Evolutionary conservation across 2,888 invertebrate species (phyloP), one percentile per base, ranked within the genome.

Genomic region (Leucophenga maculata): DNA sequence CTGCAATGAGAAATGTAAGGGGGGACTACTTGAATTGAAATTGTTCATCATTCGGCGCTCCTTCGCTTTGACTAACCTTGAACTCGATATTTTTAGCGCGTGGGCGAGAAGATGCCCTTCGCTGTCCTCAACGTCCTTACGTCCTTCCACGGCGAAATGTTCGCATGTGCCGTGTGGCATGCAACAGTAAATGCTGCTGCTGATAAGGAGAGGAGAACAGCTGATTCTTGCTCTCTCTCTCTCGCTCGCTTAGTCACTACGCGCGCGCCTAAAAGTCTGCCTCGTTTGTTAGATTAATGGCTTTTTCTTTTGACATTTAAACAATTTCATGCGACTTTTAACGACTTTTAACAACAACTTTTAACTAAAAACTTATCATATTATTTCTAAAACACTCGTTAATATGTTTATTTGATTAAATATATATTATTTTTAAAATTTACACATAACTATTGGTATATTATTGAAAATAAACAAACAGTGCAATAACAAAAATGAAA

Each of bases 71-170:
- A 39, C 48, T 74, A 72, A 73, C 79, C 79, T 72, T 78, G 78
- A 78, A 78, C 77, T 78, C 75, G 65, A 60, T 75, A 70, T 72
- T 72, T 69, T 69, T 71, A 75, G 74, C 70, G 60, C 60, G 67
- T 67, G 65, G 64, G 48, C 50, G 8, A 55, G 16, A 52, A 52
- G 18, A 16, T 18, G 39, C 1, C 8, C 8, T 1, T 9, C 11
- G 39, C 39, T 39, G 3, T 26, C 26, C 26, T 26, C 26, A 4
- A 4, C n/a, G n/a, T 32, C 32, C 32, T 32, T 32, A 1, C 39
- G 9, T 39, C 39, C 39, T 11, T 8, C 54, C 57, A 11, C 32
- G 14, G 6, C 8, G 57, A 6, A 14, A 14, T 32, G 65, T 50
- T 52, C 26, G 65, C 1, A 26, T n/a, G 26, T 31, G 22, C 52